Conservation (phyloP, 2,888 invertebrate species). For the Mesorhabditis belari region DNA sequence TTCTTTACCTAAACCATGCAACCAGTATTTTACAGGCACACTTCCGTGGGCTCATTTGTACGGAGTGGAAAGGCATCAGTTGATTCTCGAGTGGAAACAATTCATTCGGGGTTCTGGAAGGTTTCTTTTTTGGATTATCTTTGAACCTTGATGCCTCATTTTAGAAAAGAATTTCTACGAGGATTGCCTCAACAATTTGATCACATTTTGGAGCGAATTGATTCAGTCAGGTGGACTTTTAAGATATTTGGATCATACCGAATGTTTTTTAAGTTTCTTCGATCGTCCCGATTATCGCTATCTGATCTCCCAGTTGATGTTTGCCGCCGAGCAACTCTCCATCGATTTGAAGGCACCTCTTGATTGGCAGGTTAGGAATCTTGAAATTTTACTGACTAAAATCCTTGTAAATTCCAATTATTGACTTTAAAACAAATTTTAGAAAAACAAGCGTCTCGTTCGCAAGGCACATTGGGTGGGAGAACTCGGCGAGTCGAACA, state of each 20-base stretch:
- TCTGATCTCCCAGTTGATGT: slow-evolving; percentile 16
- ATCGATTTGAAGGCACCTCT: slow-evolving; percentile 28
- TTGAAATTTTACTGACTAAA: too few species aligned
- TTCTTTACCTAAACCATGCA: background rate
- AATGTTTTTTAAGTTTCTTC: slow-evolving; percentile 20
- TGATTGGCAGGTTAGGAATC: slow-evolving; percentile 39
- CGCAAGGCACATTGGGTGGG: slow-evolving; percentile 31
- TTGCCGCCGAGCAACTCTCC: slow-evolving; percentile 20
- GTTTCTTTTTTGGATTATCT: background rate
- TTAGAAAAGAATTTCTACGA: slow-evolving; percentile 21
- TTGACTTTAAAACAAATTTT: too few species aligned
- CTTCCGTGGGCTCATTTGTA: slow-evolving; percentile 36
- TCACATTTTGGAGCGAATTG: slow-evolving; percentile 30
- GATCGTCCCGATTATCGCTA: slow-evolving; percentile 33
- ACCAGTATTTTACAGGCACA: slow-evolving; percentile 11
- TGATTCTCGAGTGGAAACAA: slow-evolving; percentile 21
- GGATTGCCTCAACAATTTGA: slow-evolving; percentile 33
- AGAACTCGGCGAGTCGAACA: slow-evolving; percentile 34
- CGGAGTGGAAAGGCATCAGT: slow-evolving; percentile 25
- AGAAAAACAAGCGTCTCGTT: slow-evolving; percentile 16
- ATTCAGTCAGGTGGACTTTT: slow-evolving; percentile 20
- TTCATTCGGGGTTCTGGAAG: slow-evolving; percentile 15
- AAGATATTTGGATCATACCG: too few species aligned
- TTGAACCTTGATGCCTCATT: background rate
- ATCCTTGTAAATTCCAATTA: too few species aligned